phyloP scores from a whole-genome alignment of 2,113 vertebrate genomes.

The Ochotona princeps region DNA sequence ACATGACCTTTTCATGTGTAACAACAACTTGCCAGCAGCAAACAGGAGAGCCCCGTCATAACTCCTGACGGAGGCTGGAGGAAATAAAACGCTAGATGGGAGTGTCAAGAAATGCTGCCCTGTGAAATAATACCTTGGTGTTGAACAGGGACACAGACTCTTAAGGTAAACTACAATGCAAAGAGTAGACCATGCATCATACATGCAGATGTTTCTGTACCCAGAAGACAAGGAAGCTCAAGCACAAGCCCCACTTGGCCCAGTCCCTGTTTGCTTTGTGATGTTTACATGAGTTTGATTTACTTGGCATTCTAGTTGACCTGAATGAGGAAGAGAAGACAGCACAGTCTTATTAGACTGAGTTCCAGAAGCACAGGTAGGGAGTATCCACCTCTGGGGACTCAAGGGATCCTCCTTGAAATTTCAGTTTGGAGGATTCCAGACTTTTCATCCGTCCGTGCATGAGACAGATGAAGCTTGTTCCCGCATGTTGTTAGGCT shows the following conservation, averaged over 20 bases:
- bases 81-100: background rate
- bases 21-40: background rate
- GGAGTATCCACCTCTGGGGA: background rate
- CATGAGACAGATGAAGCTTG: background rate
- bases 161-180: background rate
- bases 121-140: background rate
- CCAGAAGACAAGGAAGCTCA: background rate
- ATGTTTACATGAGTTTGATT: slow-evolving; percentile 40
- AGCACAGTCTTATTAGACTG: background rate
- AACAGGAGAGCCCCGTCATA: background rate
- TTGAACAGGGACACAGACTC: background rate
- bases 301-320: background rate
- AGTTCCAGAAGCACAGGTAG: background rate
- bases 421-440: background rate
- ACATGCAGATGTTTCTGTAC: background rate
- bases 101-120: background rate
- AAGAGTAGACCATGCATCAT: rapidly evolving
- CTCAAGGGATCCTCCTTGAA: background rate
- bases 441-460: background rate
- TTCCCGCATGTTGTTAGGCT: background rate
- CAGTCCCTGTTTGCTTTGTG: slow-evolving; percentile 27
- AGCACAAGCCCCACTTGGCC: background rate
- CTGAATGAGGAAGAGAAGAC: background rate
- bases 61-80: background rate
- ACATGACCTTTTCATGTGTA: background rate